Conservation (phyloP, 2,113 vertebrate genomes). For the Opisthocomus hoazin region DNA sequence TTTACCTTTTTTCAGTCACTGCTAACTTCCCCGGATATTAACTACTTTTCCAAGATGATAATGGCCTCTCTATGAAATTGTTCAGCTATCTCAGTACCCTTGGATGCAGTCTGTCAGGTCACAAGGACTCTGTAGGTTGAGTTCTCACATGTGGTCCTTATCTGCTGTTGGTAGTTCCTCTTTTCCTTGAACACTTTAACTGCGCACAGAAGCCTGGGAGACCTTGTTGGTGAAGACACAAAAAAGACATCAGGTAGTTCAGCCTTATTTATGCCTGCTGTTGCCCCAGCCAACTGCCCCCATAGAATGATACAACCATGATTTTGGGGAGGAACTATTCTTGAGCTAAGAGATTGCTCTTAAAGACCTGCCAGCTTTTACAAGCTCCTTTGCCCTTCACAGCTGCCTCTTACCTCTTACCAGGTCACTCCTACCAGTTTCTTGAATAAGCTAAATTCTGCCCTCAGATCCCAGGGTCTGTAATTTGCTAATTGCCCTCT, state of each 20-base stretch:
- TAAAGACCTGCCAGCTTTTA: background rate
- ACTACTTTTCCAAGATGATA: background rate
- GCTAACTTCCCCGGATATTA: background rate
- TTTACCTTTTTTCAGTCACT: background rate
- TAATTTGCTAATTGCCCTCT: background rate
- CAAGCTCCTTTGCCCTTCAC: background rate
- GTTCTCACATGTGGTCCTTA: background rate
- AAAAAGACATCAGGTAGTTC: background rate
- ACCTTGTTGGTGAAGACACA: background rate
- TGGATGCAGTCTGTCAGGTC: background rate
- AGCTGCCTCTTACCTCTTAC: background rate
- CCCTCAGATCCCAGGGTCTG: background rate
- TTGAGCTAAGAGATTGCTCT: background rate
- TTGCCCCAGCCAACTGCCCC: background rate
- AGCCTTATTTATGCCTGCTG: background rate
- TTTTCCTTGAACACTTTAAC: background rate
- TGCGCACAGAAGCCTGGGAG: background rate
- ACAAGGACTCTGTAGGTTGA: background rate
- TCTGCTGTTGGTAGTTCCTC: background rate
- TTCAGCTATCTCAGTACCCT: background rate
- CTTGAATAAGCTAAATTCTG: background rate
- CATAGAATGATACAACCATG: background rate
- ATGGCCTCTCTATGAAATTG: background rate
- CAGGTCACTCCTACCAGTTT: background rate
- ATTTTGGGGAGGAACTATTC: background rate